phyloP scores from a whole-genome alignment of 2,888 invertebrate genomes.

The Phanerotoma sp. region DNA sequence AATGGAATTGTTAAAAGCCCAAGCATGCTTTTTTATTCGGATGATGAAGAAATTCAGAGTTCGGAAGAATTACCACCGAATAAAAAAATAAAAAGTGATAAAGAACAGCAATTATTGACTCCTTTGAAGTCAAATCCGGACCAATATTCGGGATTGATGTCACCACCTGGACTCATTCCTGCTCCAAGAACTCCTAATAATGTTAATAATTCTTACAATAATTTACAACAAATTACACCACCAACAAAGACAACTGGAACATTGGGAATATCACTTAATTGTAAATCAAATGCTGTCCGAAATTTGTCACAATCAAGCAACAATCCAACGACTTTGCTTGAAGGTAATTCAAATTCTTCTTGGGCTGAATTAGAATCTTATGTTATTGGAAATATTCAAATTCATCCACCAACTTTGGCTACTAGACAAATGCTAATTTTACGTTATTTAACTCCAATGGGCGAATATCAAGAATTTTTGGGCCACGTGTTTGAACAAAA shows the following conservation, averaged over 20 bases:
- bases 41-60: conserved; percentile 42
- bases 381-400: conserved; percentile 85
- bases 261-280: too few relatives aligned
- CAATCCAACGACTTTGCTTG: conserved; percentile 36
- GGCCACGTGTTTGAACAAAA: conserved; percentile 92
- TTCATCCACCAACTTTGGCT: conserved; percentile 84
- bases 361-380: conserved; percentile 91
- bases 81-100: conserved; percentile 44
- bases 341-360: conserved; percentile 69
- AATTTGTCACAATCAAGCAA: conserved; percentile 26
- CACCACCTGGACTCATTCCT: too few relatives aligned
- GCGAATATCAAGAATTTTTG: conserved; percentile 97
- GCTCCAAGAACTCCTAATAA: too few relatives aligned
- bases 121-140: conserved; percentile 43
- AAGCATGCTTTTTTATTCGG: conserved; percentile 33
- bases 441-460: conserved; percentile 93
- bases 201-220: too few relatives aligned
- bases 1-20: conserved; percentile 44
- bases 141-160: conserved; percentile 52
- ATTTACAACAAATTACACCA: too few relatives aligned
- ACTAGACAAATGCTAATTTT: conserved; percentile 92
- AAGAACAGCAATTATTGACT: conserved; percentile 35
- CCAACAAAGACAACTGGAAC: conserved; percentile 29
- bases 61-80: conserved; percentile 41
- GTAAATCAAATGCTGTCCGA: conserved; percentile 29